Base-by-base conservation (phyloP, 2,888 invertebrate genomes). In the Melinopterus prodromus region DNA sequence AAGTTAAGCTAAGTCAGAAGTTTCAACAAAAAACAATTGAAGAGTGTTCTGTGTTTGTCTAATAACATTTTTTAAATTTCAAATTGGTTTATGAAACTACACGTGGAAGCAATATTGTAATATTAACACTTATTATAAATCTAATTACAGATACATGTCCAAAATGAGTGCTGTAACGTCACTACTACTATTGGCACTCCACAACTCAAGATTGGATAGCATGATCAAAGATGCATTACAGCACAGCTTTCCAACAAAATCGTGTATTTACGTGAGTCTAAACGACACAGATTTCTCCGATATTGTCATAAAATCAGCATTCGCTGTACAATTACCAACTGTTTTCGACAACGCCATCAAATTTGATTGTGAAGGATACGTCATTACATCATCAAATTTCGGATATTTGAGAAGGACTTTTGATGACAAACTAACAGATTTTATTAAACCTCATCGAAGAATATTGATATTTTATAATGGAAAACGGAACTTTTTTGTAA, bases 401-500 rank as follows among this genome's bases (percentile, higher is more conserved):
- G 53, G 53, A 53, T 9, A 76, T 36, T 16, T 76, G 37, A n/a
- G 15, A 15, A 6, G 53, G 6, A n/a, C 36, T 14, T 53, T 76
- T 76, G 6, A 37, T n/a, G 37, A 38, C 2, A 3, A 72, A 72
- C 6, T 14, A 53, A 7, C 53, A 53, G 12, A 53, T 53, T 72
- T 72, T 26, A 26, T 26, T 16, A 72, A 72, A 72, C 72, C 72
- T n/a, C 72, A 72, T 26, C n/a, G 15, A 6, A 72, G 72, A 16
- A n/a, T 72, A 6, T 26, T 36, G 16, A 16, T 72, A 6, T 72
- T 72, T 72, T 72, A 16, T 14, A 36, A 72, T 72, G 72, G 72
- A 14, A 16, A 72, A 16, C 53, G 78, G 70, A 71, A 80, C 70
- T 80, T 80, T 35, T 6, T 12, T 4, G n/a, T 6, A 9, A 16